phyloP scores from a whole-genome alignment of 2,797 vertebrate species.

The Rhodeus uyekii region DNA sequence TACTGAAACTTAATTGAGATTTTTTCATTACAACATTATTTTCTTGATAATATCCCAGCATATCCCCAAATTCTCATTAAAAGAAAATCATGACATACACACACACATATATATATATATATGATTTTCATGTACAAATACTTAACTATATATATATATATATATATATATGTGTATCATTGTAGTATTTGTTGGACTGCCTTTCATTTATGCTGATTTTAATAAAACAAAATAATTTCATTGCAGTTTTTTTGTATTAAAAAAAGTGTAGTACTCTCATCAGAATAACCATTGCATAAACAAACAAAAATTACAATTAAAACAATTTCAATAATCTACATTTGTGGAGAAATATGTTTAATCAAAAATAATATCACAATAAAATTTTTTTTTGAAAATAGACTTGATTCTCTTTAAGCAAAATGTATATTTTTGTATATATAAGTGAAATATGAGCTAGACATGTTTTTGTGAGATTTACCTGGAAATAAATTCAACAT shows the following conservation, averaged over 20 bases:
- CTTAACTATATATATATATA: too few relatives aligned
- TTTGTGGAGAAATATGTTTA: neutral
- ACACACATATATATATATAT: neutral
- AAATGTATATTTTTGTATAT: neutral
- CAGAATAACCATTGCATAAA: neutral
- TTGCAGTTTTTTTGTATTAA: neutral
- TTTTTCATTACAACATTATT: neutral
- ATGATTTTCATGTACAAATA: too few relatives aligned
- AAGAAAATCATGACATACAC: neutral
- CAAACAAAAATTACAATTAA: neutral
- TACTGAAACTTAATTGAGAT: neutral
- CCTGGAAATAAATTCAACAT: neutral
- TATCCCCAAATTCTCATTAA: neutral
- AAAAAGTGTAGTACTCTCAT: neutral
- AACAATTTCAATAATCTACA: neutral
- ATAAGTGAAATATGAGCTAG: neutral
- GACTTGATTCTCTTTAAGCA: neutral
- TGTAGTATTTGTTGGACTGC: neutral
- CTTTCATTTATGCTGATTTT: neutral
- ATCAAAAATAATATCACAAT: neutral
- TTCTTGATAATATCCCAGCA: neutral
- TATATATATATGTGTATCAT: neutral
- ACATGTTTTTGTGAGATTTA: constrained; percentile 3
- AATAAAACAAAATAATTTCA: neutral
- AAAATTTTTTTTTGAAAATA: neutral